Evolutionary conservation across 37 sponge, comb jelly and placozoan genomes (phyloP).

Genomic region (Ephydatia muelleri): DNA sequence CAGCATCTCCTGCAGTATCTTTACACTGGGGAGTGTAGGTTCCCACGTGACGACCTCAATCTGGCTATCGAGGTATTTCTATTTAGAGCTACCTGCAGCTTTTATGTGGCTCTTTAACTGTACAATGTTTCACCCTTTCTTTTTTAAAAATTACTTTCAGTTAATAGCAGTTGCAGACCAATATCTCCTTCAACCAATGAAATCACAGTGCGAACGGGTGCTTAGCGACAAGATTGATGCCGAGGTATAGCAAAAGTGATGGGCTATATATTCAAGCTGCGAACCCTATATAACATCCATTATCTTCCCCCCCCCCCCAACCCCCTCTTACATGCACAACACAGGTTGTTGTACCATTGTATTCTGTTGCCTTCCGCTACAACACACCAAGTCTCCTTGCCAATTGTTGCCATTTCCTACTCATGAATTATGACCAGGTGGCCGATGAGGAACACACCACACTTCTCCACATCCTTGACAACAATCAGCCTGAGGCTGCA

Average conservation of each 20-base stretch:
- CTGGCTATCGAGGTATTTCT: conserved; percentile 54
- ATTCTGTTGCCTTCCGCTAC: conserved; percentile 44
- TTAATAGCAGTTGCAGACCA: conserved; percentile 74
- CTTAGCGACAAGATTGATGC: conserved; percentile 72
- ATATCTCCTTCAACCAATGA: conserved; percentile 73
- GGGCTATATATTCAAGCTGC: not conserved
- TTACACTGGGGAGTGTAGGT: conserved; percentile 78
- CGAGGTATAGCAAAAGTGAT: conserved; percentile 43
- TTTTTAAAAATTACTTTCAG: not conserved
- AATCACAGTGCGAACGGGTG: conserved; percentile 57
- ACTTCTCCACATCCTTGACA: no score
- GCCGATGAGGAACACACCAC: no score
- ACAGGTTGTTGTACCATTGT: conserved; percentile 75
- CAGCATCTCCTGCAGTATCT: no score
- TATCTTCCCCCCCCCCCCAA: not conserved
- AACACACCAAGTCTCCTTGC: conserved; percentile 40
- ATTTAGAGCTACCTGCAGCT: not conserved
- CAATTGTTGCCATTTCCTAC: conserved; percentile 36
- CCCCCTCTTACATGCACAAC: not conserved
- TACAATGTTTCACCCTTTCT: not conserved
- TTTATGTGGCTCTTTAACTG: not conserved
- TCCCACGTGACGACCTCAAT: conserved; percentile 87
- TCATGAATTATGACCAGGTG: conserved; percentile 50
- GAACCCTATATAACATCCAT: no score
- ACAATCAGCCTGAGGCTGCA: no score